phyloP scores from a whole-genome alignment of 2,113 vertebrate genomes.

The Thinocorus orbignyianus region DNA sequence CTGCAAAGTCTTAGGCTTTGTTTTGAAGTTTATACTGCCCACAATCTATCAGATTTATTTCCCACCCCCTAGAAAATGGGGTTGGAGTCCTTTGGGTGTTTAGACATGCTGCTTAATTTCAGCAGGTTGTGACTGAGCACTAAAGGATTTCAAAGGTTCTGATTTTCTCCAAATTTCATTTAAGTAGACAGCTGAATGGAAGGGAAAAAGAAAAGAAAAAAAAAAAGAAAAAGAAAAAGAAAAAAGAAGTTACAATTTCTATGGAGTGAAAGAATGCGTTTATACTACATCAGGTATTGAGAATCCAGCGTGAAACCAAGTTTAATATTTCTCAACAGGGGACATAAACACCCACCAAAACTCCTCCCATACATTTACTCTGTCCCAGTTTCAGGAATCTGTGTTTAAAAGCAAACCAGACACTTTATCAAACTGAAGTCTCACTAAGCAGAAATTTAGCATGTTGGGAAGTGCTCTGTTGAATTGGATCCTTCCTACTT shows the following conservation, averaged over 20 bases:
- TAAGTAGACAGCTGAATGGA: neutral
- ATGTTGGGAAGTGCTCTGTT: neutral
- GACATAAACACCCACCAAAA: neutral
- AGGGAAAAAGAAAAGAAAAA: neutral
- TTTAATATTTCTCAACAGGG: neutral
- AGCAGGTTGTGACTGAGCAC: neutral
- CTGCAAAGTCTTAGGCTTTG: neutral
- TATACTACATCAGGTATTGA: neutral
- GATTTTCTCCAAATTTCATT: neutral
- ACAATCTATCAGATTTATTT: neutral
- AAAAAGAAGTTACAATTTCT: neutral
- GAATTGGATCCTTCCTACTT: neutral
- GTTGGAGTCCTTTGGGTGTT: neutral
- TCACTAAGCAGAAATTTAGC: neutral
- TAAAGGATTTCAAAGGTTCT: neutral
- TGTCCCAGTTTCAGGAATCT: neutral
- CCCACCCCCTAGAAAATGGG: neutral
- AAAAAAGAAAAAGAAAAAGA: neutral
- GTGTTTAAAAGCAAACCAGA: neutral
- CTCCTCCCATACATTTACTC: neutral
- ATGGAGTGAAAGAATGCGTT: neutral
- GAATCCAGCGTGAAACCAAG: rapidly evolving
- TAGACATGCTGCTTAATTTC: neutral
- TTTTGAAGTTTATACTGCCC: neutral
- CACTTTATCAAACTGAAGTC: neutral